Evolutionary conservation across 2,113 vertebrate genomes (phyloP), one percentile per base, ranked within the genome.

Genomic region (Pontoporia blainvillei): DNA sequence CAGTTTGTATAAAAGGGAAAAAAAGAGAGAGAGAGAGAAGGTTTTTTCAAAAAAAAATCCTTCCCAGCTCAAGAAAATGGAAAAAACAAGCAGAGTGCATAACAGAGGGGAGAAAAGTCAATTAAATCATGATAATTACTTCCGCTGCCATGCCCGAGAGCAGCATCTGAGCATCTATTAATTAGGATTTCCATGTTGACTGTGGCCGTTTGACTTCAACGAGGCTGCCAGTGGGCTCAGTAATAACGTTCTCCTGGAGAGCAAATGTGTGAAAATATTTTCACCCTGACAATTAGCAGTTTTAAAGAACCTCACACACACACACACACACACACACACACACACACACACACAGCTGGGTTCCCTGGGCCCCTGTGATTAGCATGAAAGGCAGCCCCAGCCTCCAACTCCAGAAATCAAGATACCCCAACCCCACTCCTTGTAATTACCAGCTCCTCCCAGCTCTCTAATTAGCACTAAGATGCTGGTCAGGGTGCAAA

Each of bases 41-140:
- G 20, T 27, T 79, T 59, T 78, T n/a, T 27, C 6, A 78, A 81
- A 25, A 71, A 62, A 75, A 27, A 61, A 15, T 25, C 3, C 52
- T 86, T 89, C 31, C 69, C 41, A 81, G 84, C 87, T 96, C 84
- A 67, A 94, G 95, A 97, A 96, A 96, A 97, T 95, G 95, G 96
- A 90, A 94, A 96, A 97, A 66, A 96, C 96, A 97, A 66, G 96
- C 96, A 62, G 94, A 96, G 81, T 87, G 96, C 87, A 76, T 81
- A 95, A 92, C 86, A 84, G 95, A 96, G 81, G 90, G 93, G 96
- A 96, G 84, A 96, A 95, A 96, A 98, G 97, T 98, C 98, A 98
- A 98, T 98, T 98, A 98, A 97, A 97, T 96, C 97, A 97, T 46
- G 95, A 93, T 95, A 98, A 98, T 98, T 96, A 97, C 97, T 97